Evolutionary conservation across 2,888 invertebrate genomes (phyloP).

Genomic region (Tenthredo mesomela): DNA sequence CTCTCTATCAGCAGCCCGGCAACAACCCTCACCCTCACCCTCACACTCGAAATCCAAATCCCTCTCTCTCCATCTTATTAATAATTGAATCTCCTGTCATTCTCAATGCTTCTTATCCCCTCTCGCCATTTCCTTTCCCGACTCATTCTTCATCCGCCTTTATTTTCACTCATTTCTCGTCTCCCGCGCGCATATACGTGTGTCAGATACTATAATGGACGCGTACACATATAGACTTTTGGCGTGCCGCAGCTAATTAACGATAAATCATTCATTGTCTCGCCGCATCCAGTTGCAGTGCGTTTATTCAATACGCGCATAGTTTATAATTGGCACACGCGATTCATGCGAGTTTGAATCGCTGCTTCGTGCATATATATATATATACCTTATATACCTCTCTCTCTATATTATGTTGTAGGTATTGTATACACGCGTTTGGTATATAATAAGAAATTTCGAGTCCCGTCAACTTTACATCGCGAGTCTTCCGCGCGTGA

Average conservation of each 20-base stretch:
- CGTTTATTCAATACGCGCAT: background rate
- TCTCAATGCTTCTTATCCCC: background rate
- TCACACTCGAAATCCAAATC: background rate
- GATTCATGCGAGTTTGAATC: no score
- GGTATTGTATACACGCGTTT: background rate
- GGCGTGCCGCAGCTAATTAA: background rate
- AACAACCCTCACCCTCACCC: background rate
- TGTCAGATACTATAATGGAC: background rate
- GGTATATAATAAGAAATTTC: constrained; percentile 1
- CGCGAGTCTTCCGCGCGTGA: constrained; percentile 3
- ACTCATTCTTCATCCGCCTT: background rate
- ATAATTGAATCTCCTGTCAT: background rate
- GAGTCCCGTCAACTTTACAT: constrained; percentile 3
- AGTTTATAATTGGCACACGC: background rate
- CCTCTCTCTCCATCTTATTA: background rate
- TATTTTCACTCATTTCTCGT: background rate
- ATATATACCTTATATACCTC: background rate
- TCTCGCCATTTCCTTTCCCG: background rate
- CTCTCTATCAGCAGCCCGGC: background rate
- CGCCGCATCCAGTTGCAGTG: background rate
- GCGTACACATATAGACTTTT: background rate
- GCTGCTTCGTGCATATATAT: background rate
- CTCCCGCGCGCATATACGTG: background rate
- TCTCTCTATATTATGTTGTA: no score
- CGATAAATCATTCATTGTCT: constrained; percentile 5